Evolutionary conservation across 2,113 vertebrate species (phyloP), one percentile per base, ranked within the genome.

Genomic region (Festucalex cinctus): DNA sequence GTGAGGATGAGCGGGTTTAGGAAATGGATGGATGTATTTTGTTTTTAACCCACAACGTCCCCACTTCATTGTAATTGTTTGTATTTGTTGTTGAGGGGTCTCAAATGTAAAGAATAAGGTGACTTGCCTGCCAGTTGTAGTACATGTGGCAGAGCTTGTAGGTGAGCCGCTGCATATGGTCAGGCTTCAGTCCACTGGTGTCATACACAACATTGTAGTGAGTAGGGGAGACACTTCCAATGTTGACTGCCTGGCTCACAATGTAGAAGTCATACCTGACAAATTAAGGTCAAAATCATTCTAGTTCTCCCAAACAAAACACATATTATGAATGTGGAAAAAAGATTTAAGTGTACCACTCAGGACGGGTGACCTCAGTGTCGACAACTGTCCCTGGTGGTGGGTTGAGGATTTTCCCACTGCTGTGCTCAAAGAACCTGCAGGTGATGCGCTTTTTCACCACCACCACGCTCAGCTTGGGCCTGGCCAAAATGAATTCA

Each of bases 141-240:
- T 99, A 98, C 91, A 98, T 75, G 72, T 99, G 96, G 66, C 96
- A 99, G 1, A 98, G 89, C 59, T 98, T 98, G 89, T 99, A 98
- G 0, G 96, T 98, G 0, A 98, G 86, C 66, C 95, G 88, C 85
- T 99, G 97, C 79, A 98, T 86, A 6, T 99, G 92, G 81, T 99
- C 97, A 0, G 96, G 96, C 70, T 97, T 98, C 73, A 99, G 86
- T 48, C 92, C 92, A 1, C 94, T 95, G 46, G 63, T 95, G 88
- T 98, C 96, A 0, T 95, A 98, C 60, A 99, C 86, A 0, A 98
- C 95, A 0, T 98, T 98, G 80, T 99, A 98, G 39, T 98, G 96
- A 0, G 97, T 98, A 0, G 97, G 96, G 0, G 93, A 76, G 0
- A 97, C 93, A 0, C 94, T 94, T 19, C 96, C 97, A 0, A 22